phyloP scores from a whole-genome alignment of 2,113 vertebrate species.

The Stegostoma tigrinum region DNA sequence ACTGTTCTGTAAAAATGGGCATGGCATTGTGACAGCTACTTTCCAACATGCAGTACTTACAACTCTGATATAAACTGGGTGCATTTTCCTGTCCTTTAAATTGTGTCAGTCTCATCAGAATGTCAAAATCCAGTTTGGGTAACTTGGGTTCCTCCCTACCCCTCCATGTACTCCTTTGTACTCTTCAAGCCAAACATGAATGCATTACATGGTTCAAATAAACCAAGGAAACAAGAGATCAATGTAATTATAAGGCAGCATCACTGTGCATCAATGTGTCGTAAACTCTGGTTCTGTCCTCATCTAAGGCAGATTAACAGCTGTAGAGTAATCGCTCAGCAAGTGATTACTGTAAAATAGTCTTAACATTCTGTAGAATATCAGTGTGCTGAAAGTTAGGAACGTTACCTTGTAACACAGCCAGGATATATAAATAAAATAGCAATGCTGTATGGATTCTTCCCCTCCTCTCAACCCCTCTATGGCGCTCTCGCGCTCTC shows the following conservation, averaged over 20 bases:
- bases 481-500: too few species aligned
- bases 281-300: background rate
- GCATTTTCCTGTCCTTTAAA: background rate
- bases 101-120: background rate
- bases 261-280: background rate
- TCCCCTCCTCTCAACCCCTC: too few species aligned
- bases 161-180: background rate
- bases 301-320: background rate
- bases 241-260: background rate
- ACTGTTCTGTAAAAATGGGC: background rate
- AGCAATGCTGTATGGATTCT: too few species aligned
- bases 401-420: background rate
- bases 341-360: background rate
- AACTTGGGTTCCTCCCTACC: background rate
- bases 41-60: background rate
- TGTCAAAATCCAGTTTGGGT: background rate
- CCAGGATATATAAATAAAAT: background rate
- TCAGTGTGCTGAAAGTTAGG: background rate
- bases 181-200: background rate
- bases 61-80: background rate
- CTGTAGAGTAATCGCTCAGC: background rate
- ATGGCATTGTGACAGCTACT: background rate
- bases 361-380: background rate
- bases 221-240: background rate
- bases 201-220: background rate